phyloP scores from a whole-genome alignment of 1,140 invertebrate species.

The Sinella curviseta region DNA sequence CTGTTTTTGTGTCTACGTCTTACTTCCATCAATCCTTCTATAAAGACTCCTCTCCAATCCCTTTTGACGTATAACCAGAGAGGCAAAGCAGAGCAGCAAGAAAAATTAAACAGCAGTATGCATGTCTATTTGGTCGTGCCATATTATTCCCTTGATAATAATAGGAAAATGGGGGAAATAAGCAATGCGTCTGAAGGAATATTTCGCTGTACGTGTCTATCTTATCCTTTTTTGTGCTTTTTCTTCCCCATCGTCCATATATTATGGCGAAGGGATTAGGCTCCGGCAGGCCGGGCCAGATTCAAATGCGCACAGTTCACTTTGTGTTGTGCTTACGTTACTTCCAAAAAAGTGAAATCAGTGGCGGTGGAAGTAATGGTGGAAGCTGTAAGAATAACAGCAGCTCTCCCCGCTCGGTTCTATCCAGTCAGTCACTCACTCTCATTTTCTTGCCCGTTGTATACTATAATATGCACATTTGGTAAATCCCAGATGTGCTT shows the following conservation, averaged over 20 bases:
- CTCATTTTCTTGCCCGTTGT: background rate
- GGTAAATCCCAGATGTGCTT: constrained; percentile 5
- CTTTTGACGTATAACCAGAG: background rate
- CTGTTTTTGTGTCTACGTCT: background rate
- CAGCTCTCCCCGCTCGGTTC: background rate
- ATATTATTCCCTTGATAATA: background rate
- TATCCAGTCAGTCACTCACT: no score
- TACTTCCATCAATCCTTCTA: background rate
- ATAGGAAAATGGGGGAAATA: background rate
- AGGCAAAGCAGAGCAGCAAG: background rate
- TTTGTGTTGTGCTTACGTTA: background rate
- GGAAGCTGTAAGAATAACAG: background rate
- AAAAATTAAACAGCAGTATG: background rate
- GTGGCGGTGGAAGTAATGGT: background rate
- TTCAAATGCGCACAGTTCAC: background rate
- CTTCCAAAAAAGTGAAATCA: background rate
- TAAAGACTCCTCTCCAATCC: background rate
- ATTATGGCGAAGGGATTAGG: background rate
- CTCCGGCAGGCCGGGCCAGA: background rate
- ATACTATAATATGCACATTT: background rate
- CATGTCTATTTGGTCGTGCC: background rate
- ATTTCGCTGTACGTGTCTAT: background rate
- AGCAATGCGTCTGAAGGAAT: background rate
- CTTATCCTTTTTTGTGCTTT: background rate
- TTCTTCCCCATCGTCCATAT: background rate